Evolutionary conservation across 2,113 vertebrate species (phyloP), one percentile per base, ranked within the genome.

Genomic region (Phalacrocorax brasilianus): DNA sequence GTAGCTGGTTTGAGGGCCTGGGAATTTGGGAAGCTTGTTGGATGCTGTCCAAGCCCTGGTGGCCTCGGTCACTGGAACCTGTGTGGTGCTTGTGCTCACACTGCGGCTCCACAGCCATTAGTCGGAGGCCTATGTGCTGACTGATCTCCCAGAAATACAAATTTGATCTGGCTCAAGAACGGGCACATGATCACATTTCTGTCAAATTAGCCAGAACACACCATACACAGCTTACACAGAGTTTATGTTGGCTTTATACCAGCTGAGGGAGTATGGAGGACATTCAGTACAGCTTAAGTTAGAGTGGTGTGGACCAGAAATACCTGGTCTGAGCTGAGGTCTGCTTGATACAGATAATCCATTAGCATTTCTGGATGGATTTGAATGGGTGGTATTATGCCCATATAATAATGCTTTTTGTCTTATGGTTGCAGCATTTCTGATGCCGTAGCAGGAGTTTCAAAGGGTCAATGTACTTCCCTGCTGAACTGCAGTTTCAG

Each of bases 161-260:
- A 95, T 85, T 76, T 79, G 85, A 95, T 91, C 91, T 89, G 88
- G 70, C 74, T 94, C 77, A 85, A 85, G 87, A 93, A 88, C 0
- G 45, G 88, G 75, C 93, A 94, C 87, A 76, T 70, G 93, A 85
- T 96, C 91, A 89, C 91, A 93, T 96, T 96, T 93, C 91, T 95
- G 89, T 96, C 96, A 89, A 93, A 95, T 96, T 94, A 95, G 58
- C 77, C 85, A 93, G 89, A 94, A 79, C 58, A 76, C 58, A 40
- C 44, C 74, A 49, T 89, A 53, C 5, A 6, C 84, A 94, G 66
- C 63, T 92, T 82, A 75, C 70, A 61, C 1, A 3, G 84, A 89
- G 89, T 95, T 94, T 94, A 66, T 65, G 22, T 91, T 96, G 94
- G 94, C 85, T 87, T 89, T 75, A 22, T 44, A 83, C 67, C 91